Conservation (phyloP, 2,797 vertebrate species). For the Acanthopagrus latus region DNA sequence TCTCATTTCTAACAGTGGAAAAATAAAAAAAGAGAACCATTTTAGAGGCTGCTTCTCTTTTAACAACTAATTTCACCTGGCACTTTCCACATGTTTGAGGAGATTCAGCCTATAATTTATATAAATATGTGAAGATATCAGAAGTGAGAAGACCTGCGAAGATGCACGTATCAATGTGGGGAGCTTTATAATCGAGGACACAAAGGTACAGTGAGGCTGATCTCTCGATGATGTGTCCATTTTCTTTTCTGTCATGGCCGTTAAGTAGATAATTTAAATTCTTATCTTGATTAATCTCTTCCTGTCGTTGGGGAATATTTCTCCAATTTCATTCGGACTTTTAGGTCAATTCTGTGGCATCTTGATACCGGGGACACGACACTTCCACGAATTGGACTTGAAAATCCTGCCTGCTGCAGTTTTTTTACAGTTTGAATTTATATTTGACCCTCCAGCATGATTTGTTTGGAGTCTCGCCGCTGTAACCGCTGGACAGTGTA, state of each 20-base stretch:
- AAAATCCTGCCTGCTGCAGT: no score
- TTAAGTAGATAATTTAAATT: constrained; percentile 2
- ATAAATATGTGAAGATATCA: constrained; percentile 17
- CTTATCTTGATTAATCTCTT: neutral
- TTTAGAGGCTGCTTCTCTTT: constrained; percentile 29
- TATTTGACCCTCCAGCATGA: neutral
- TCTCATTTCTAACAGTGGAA: constrained; percentile 29
- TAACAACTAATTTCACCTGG: constrained; percentile 49
- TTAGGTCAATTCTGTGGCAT: neutral
- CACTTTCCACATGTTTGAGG: constrained; percentile 12
- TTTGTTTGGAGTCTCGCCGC: constrained; percentile 16
- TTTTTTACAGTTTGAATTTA: neutral
- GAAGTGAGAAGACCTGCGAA: constrained; percentile 7
- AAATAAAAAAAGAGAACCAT: constrained; percentile 3
- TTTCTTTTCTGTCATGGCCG: neutral
- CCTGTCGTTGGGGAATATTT: neutral
- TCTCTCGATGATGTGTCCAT: neutral
- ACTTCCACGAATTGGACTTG: neutral
- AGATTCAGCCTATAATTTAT: constrained; percentile 1
- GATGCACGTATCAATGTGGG: neutral
- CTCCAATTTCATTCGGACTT: neutral
- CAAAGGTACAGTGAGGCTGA: neutral
- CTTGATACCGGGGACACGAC: neutral
- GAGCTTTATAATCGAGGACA: constrained; percentile 5
- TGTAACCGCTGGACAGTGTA: neutral